Evolutionary conservation across 2,113 vertebrate genomes (phyloP).

Genomic region (Azemiops feae): DNA sequence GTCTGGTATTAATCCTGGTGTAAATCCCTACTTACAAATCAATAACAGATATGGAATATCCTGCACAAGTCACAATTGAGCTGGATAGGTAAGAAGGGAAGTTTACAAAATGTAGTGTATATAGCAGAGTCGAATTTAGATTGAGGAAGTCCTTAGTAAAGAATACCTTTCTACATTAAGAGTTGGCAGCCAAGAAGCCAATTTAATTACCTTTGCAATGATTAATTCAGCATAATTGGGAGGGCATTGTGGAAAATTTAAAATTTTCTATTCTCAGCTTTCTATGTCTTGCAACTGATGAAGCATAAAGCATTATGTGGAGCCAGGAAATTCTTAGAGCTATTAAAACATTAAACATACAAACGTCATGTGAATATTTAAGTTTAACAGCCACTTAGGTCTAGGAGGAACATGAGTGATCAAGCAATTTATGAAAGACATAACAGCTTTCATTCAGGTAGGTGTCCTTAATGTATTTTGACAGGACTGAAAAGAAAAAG

Average conservation of each 20-base stretch:
- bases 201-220: not conserved
- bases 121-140: not conserved
- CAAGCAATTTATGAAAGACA: not conserved
- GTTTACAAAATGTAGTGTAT: not conserved
- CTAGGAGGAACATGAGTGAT: not conserved
- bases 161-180: not conserved
- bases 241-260: not conserved
- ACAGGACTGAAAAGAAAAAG: not conserved
- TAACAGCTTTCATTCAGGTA: not conserved
- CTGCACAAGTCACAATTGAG: not conserved
- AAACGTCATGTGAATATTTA: conserved; percentile 4
- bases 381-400: accelerated
- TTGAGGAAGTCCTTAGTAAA: not conserved
- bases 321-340: not conserved
- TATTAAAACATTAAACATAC: conserved; percentile 32
- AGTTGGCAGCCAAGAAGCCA: not conserved
- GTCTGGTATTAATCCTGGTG: not conserved
- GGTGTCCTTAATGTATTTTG: not conserved
- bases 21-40: not conserved
- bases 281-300: not conserved
- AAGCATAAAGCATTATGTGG: not conserved
- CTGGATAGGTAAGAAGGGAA: not conserved
- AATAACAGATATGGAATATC: not conserved
- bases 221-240: not conserved
- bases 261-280: not conserved